Conservation (phyloP, 2,113 vertebrate species). For the Trogon surrucura region DNA sequence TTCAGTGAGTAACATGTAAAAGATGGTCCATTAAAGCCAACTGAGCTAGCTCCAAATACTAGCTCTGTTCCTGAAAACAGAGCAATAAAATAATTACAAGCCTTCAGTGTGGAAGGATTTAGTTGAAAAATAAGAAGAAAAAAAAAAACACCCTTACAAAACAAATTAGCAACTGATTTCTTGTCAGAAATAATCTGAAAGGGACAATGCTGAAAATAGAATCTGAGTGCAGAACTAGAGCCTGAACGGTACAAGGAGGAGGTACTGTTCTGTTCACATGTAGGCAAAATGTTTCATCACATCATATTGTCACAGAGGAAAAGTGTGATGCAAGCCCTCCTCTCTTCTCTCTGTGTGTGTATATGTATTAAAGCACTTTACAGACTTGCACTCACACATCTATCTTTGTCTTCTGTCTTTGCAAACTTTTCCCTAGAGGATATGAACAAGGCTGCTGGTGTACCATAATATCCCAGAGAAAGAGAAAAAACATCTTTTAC, state of each 20-base stretch:
- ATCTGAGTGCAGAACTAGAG: not conserved
- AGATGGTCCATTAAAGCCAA: not conserved
- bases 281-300: not conserved
- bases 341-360: not conserved
- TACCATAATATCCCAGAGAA: not conserved
- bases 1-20: not conserved
- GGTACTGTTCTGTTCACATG: not conserved
- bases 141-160: not conserved
- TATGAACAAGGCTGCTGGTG: not conserved
- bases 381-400: not conserved
- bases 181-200: not conserved
- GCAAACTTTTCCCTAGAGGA: conserved; percentile 17
- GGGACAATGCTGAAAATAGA: not conserved
- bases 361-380: not conserved
- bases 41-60: not conserved
- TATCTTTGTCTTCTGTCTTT: not conserved
- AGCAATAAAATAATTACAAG: not conserved
- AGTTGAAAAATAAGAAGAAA: not conserved
- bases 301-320: not conserved
- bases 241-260: not conserved
- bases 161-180: not conserved
- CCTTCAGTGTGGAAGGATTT: not conserved
- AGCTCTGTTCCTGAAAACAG: not conserved
- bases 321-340: not conserved
- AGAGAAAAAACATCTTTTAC: not conserved